Conservation (phyloP, 2,888 invertebrate species). For the Capitulum mitella region DNA sequence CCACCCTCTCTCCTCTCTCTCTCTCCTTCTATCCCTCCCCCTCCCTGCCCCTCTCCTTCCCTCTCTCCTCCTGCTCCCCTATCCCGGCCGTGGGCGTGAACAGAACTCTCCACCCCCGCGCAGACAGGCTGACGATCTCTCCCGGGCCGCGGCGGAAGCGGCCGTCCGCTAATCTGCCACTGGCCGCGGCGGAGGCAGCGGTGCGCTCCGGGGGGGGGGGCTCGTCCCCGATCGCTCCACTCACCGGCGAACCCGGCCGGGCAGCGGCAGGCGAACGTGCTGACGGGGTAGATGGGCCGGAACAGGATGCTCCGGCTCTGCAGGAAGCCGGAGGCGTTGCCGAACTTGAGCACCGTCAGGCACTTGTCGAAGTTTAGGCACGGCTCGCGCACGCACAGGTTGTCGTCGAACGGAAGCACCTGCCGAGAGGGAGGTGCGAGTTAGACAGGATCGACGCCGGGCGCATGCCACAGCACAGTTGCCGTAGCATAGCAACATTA, state of each 20-base stretch:
- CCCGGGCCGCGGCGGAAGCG: no score
- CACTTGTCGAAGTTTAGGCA: conserved; percentile 92
- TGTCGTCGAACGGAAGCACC: conserved; percentile 92
- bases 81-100: not conserved
- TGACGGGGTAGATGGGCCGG: conserved; percentile 87
- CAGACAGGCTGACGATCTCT: no score
- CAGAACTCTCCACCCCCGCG: not conserved
- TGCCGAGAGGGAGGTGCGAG: no score
- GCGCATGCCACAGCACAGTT: no score
- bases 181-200: no score
- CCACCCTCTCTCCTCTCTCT: no score
- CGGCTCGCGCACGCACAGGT: conserved; percentile 88
- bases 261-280: conserved; percentile 86
- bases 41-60: not conserved
- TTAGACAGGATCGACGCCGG: no score
- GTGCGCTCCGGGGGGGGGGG: no score
- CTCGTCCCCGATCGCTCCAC: no score
- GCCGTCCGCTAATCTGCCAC: no score
- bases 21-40: not conserved
- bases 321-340: conserved; percentile 84
- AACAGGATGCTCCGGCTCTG: conserved; percentile 82
- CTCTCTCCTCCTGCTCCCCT: not conserved
- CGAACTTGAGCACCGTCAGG: conserved; percentile 80
- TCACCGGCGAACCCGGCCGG: conserved; percentile 80
- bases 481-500: no score